Evolutionary conservation across 2,888 invertebrate genomes (phyloP), one percentile per base, ranked within the genome.

Genomic region (Drosophila helvetica): DNA sequence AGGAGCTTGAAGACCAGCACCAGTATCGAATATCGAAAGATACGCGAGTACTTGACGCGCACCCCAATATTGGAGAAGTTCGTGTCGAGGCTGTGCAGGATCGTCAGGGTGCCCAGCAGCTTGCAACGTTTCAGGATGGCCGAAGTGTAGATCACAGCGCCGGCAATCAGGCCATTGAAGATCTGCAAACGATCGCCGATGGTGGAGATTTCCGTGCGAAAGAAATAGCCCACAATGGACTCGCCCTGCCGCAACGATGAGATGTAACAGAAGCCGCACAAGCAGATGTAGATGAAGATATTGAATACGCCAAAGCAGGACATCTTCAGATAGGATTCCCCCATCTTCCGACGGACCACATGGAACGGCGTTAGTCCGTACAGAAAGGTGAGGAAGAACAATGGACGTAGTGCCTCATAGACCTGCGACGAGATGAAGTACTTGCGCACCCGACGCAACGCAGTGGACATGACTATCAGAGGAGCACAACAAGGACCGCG

Each of bases 291-390:
- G 52, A 83, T 86, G 68, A 83, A 89, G n/a, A 83, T 83, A 18
- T 83, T 83, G 30, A 83, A 83, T 18, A 83, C 61, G 18, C 83
- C 83, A 12, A 83, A 83, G 8, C 69, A 71, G 30, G 83, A 83
- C 83, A 83, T 87, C 71, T 89, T 79, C 15, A 91, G 63, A 43
- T 82, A 82, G 43, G 80, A 86, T 47, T 80, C 86, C 19, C 90
- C 90, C 77, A 85, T 82, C 59, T 82, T 87, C 12, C 86, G 78
- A 2, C 80, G 80, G 4, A 85, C 88, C 57, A 92, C 86, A 51
- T 89, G 90, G 51, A 91, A 89, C 10, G 91, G 91, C 15, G 91
- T 91, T n/a, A 92, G 59, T 0, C 91, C 91, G 22, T 88, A 89
- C 0, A 91, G 66, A 33, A 90, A 91, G 3, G 90, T 90, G 25